Conservation (phyloP, 2,888 invertebrate species). For the Bhutanitis thaidina region DNA sequence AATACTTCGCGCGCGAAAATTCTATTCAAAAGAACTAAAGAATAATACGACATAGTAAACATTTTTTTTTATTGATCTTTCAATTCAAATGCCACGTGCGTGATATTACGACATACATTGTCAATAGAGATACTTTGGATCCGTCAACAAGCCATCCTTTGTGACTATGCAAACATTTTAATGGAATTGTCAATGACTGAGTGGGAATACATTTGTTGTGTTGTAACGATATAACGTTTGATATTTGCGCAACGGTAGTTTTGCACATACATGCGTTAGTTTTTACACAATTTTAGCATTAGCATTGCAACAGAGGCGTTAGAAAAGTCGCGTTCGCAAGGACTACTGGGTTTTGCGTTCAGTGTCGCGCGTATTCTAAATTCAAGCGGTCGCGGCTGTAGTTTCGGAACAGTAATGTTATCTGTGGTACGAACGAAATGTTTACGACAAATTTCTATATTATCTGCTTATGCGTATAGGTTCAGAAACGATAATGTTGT, state of each 20-base stretch:
- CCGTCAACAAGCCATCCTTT: neutral
- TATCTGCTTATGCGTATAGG: too few species aligned
- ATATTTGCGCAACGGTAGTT: slow-evolving; percentile 1
- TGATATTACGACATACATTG: too few species aligned
- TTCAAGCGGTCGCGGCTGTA: slow-evolving; percentile 18
- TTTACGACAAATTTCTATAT: too few species aligned
- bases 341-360: slow-evolving; percentile 17
- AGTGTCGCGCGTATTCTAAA: slow-evolving; percentile 22
- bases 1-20: too few species aligned
- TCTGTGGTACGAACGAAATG: too few species aligned
- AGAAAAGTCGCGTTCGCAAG: slow-evolving; percentile 25
- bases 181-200: neutral
- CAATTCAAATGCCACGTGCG: too few species aligned
- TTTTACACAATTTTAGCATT: slow-evolving; percentile 26
- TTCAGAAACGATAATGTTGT: too few species aligned
- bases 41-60: too few species aligned
- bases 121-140: neutral
- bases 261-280: slow-evolving; percentile 6
- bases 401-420: too few species aligned
- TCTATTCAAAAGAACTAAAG: too few species aligned
- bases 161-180: neutral
- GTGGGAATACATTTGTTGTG: too few species aligned
- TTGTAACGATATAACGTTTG: neutral
- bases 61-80: too few species aligned
- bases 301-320: slow-evolving; percentile 18